Evolutionary conservation across 2,797 vertebrate species (phyloP), one percentile per base, ranked within the genome.

Genomic region (Oryzias dopingdopingensis): DNA sequence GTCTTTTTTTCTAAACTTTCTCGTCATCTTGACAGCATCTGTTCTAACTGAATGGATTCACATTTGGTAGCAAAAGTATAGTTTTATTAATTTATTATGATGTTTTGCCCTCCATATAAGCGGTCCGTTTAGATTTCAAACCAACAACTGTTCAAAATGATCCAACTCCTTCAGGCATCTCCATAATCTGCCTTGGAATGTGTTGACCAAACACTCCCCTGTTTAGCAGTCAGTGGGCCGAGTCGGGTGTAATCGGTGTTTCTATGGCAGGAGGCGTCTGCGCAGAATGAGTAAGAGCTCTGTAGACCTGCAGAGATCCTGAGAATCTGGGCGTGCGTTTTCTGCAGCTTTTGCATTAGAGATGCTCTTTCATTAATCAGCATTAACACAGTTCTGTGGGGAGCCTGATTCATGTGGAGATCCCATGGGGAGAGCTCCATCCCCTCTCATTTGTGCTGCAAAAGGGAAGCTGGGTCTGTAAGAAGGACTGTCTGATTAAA

Each of bases 351-450:
- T 70, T 71, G 57, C 53, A 81, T 84, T 76, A 72, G 68, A 59
- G 18, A 59, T 79, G 81, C 76, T 77, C 72, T 70, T 79, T 86
- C 84, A 82, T 88, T 85, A 85, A 89, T 88, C 77, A 77, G 81
- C 77, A 81, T 89, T 76, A 83, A 65, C 74, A 26, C 53, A 29
- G 29, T 57, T 70, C 54, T 72, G 42, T 37, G 48, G 67, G 73
- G 72, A 67, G 62, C 65, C 61, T 8, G 62, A 62, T 72, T 73
- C 74, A 62, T 49, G 62, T 17, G 18, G 62, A 1, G 37, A 64
- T 74, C 78, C 76, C 64, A 23, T 20, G 58, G 67, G 79, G 65
- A 68, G 69, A 18, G 63, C 70, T 67, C 76, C 77, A 66, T 63
- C 70, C 71, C 50, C 64, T 67, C 69, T 83, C 65, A 60, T 86